Evolutionary conservation across 1,140 invertebrate species (phyloP).

Genomic region (Lordiphosa stackelbergi): DNA sequence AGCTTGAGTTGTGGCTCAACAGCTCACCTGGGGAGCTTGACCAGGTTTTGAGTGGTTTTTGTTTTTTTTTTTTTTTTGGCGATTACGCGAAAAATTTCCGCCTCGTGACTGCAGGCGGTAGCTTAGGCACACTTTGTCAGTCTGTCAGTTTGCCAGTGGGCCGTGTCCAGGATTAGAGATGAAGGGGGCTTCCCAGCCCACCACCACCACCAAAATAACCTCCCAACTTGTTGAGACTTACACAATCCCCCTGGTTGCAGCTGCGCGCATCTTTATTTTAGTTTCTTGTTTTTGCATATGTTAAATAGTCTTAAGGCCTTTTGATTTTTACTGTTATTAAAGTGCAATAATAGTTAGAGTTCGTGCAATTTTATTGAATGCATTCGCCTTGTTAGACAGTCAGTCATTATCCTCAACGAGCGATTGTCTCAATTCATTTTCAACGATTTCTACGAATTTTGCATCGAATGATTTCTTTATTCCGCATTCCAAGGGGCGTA

Average conservation of each 20-base stretch:
- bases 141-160: constrained; percentile 40
- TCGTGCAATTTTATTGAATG: background rate
- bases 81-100: constrained; percentile 57
- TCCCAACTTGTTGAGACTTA: constrained; percentile 9
- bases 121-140: constrained; percentile 33
- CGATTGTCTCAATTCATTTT: background rate
- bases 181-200: constrained; percentile 2
- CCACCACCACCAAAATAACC: background rate
- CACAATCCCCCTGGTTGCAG: constrained; percentile 23
- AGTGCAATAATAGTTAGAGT: constrained; percentile 2
- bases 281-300: constrained; percentile 7
- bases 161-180: constrained; percentile 53
- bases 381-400: background rate
- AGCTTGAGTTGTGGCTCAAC: constrained; percentile 27
- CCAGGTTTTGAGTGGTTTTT: constrained; percentile 32
- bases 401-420: background rate
- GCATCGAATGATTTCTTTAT: too few relatives aligned
- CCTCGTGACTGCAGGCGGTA: constrained; percentile 42
- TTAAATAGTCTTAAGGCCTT: background rate
- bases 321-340: constrained; percentile 5
- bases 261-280: constrained; percentile 21
- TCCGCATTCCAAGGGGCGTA: too few relatives aligned
- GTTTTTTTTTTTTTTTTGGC: constrained; percentile 21
- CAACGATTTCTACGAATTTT: background rate
- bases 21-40: constrained; percentile 19